Percentiles rank a stretch among this genome's conserved stretches.
Evolutionary conservation across 1,140 invertebrate genomes (phyloP).

Genomic region (Anagrus nilaparvatae): DNA sequence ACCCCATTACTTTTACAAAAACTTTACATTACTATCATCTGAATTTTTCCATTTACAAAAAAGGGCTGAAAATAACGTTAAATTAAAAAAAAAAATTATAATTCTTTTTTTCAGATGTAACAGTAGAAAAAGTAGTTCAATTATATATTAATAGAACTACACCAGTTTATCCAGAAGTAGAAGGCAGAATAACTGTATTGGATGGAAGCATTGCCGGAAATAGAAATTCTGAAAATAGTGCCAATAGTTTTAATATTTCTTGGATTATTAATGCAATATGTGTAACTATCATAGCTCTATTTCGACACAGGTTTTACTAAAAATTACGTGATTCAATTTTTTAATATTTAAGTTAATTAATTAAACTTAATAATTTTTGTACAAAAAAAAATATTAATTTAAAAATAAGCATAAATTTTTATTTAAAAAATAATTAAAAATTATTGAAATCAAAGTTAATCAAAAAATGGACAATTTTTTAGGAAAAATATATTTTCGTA

Average conservation of each 20-base stretch:
- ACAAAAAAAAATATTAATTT: no score
- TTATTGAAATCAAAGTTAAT: no score
- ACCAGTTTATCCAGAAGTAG: constrained; percentile 16
- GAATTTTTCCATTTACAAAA: background rate
- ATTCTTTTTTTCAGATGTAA: constrained; percentile 10
- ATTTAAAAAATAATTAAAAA: no score
- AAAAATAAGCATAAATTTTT: no score
- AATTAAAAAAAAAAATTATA: background rate
- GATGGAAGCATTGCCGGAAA: background rate
- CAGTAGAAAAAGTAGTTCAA: constrained; percentile 9
- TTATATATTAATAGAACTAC: constrained; percentile 16
- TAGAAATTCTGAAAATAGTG: background rate
- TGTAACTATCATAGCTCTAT: background rate
- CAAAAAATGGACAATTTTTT: no score
- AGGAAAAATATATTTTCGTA: no score
- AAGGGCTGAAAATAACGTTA: background rate
- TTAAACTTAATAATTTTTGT: no score
- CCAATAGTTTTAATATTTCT: background rate
- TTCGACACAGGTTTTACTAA: background rate
- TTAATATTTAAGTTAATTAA: background rate
- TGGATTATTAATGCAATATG: background rate
- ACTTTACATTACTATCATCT: no score
- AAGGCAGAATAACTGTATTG: constrained; percentile 13
- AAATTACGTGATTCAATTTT: background rate
- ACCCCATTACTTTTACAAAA: no score